Evolutionary conservation across 2,888 invertebrate genomes (phyloP), one percentile per base, ranked within the genome.

Genomic region (Coenonympha glycerion): DNA sequence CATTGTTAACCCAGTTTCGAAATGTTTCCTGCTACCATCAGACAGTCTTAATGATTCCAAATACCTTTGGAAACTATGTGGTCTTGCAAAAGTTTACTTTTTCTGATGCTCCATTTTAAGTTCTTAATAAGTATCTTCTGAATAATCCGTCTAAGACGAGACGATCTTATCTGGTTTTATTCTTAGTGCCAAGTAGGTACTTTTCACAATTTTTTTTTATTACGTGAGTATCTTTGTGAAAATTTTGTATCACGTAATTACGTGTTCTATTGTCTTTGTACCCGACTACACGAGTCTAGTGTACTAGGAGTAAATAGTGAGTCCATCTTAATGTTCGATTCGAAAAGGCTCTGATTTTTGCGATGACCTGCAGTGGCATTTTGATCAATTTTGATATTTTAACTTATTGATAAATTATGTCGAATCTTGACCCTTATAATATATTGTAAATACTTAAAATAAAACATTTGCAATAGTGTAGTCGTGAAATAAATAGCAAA

Each of bases 11-110:
- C 50, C 21, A 46, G 39, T 50, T 50, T 50, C 50, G 39, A 40
- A 50, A 21, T 26, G 31, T 37, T 45, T 42, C 22, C 22, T 37
- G 46, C 31, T 44, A 37, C 44, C 31, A 50, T 31, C 46, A 41
- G 46, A 22, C 45, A 45, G 24, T 33, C 36, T 47, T 51, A 55
- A 55, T 42, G 41, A 47, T 49, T 40, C 50, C 15, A 44, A 49
- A 53, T 47, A 41, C 45, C 34, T 19, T 19, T 47, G 33, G 21
- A 24, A 46, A 39, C 47, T 52, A 49, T 30, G 8, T 64, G 64
- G 63, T 64, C 59, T 67, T 71, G 72, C 67, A 75, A 72, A 75
- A 69, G 61, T 60, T 59, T 31, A 39, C 15, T 5, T 28, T 47
- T 47, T 40, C 31, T 18, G 40, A 40, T 30, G 15, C 11, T 6